Evolutionary conservation across 2,888 invertebrate species (phyloP), one percentile per base, ranked within the genome.

Genomic region (Sisyra nigra): DNA sequence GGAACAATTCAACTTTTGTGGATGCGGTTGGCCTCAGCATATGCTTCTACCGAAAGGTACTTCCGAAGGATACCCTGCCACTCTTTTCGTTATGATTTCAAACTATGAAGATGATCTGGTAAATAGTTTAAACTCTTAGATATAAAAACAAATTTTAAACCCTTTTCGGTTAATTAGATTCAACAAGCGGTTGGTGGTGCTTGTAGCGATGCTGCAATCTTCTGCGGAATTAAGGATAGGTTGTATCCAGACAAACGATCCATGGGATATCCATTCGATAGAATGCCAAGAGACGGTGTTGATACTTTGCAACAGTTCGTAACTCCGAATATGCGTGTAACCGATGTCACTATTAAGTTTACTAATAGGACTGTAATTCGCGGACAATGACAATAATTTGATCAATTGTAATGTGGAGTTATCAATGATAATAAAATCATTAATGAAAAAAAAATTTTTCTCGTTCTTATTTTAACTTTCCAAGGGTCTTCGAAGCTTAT

Each of bases 11-110:
- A 80, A 81, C 63, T 84, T 82, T 71, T 89, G 88, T 63, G 87
- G 87, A 46, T 89, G 88, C 54, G 86, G 87, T 41, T 87, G 87
- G 85, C 87, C 87, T 0, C 77, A 84, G 46, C 85, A 87, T 60
- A 71, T 87, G 73, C 68, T 86, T 4, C 50, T 84, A 31, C 81
- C 86, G 0, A 80, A 74, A 60, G 87, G 87, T 3, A 76, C 59
- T 3, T 54, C 67, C 0, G 66, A 70, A 45, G 86, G 86, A 1
- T 75, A 71, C 60, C 61, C 67, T 0, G 72, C 76, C 54, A 74
- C 81, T 49, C 63, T 86, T 33, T 86, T 83, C 58, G 78, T 72
- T 34, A 85, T 86, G 83, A 67, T 86, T 46, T 79, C 85, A 44
- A 74, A 86, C 61, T 80, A 74, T 60, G 62, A 60, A 2, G 70